Evolutionary conservation across 2,113 vertebrate genomes (phyloP).

Genomic region (Alligator sinensis): DNA sequence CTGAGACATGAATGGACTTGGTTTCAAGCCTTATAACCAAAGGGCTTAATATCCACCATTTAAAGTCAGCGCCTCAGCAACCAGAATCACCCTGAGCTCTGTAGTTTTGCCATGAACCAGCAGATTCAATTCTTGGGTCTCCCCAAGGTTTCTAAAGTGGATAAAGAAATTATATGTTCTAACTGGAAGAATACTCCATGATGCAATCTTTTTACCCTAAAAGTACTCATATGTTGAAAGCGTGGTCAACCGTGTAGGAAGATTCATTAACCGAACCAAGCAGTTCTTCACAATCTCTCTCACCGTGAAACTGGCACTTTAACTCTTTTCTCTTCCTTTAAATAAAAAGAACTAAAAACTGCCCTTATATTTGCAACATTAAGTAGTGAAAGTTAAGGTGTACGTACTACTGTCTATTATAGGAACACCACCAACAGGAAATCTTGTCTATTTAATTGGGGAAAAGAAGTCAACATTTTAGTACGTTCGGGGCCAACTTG

Average conservation of each 20-base stretch:
- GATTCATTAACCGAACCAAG: not conserved
- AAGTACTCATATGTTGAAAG: not conserved
- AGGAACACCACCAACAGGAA: not conserved
- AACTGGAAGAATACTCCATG: not conserved
- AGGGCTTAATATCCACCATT: constrained; percentile 20
- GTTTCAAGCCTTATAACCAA: constrained; percentile 48
- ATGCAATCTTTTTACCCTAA: not conserved
- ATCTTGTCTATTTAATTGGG: too few relatives aligned
- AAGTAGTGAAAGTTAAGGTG: not conserved
- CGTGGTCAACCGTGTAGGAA: not conserved
- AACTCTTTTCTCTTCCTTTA: not conserved
- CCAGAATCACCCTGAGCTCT: not conserved
- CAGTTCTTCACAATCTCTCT: not conserved
- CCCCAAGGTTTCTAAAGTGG: not conserved
- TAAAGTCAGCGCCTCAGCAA: constrained; percentile 22
- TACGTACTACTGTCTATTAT: not conserved
- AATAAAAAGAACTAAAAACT: not conserved
- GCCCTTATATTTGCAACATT: rapidly evolving
- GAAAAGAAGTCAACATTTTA: too few relatives aligned
- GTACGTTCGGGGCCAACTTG: not conserved
- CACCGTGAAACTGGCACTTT: not conserved
- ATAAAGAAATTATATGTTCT: not conserved
- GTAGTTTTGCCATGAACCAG: not conserved
- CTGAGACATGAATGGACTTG: constrained; percentile 31
- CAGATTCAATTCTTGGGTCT: not conserved